A percentile compares a stretch with the other conserved stretches of the same genome.
phyloP scores from a whole-genome alignment of 2,113 vertebrate species.

The Scolopax mira region DNA sequence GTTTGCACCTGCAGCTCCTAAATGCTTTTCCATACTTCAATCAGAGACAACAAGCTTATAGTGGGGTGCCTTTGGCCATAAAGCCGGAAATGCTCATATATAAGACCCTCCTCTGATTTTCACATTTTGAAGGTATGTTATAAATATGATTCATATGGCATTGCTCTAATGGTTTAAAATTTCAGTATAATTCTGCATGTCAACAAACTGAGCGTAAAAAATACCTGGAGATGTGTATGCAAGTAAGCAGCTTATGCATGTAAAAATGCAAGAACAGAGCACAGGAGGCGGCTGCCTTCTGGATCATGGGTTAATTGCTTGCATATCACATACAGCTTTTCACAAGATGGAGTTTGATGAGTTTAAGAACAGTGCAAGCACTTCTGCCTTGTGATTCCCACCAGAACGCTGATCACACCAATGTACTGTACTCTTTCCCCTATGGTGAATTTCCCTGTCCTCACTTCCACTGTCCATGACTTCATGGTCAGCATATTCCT shows the following conservation, averaged over 20 bases:
- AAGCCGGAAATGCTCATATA: background rate
- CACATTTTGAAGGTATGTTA: background rate
- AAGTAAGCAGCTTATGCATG: background rate
- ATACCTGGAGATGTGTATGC: background rate
- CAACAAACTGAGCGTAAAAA: background rate
- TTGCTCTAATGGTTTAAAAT: background rate
- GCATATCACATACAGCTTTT: background rate
- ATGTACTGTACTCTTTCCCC: background rate
- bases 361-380: background rate
- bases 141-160: background rate
- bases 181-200: background rate
- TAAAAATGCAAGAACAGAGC: background rate
- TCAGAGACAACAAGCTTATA: background rate
- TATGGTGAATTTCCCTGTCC: fast-evolving
- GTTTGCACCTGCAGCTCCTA: conserved; percentile 54
- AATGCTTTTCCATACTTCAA: conserved; percentile 47
- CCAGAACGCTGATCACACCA: background rate
- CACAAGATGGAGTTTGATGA: background rate
- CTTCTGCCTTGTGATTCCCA: background rate
- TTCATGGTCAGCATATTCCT: background rate
- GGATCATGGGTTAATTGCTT: background rate
- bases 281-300: background rate
- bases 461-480: background rate
- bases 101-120: conserved; percentile 30
- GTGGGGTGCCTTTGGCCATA: background rate